Base-by-base conservation (phyloP, 2,797 vertebrate genomes). In the Gymnothorax javanicus region DNA sequence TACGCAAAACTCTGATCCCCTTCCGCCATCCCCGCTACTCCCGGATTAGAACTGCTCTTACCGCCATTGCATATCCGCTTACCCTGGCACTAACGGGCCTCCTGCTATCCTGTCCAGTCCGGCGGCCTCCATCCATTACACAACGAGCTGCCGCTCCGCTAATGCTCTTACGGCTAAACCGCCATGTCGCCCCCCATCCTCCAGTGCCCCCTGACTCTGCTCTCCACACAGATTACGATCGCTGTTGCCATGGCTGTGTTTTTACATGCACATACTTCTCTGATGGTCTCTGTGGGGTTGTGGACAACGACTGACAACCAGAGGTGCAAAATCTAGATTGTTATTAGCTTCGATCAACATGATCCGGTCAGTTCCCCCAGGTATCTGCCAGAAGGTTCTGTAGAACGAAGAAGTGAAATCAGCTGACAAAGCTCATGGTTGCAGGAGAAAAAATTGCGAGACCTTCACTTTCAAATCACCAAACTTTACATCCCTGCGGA, bases 141-240 rank as follows among this genome's bases (percentile, higher is more conserved):
- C 25, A 4, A 12, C 23, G 54, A 2, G 4, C 81, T 58, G 20
- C 11, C 81, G 9, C 54, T n/a, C 23, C 57, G 54, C n/a, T 54
- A 79, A 79, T 79, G 75, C 75, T 23, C 75, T 79, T 54, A 54
- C 75, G 4, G 50, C 75, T 79, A 79, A 79, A 79, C 75, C 75
- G 81, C 54, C 50, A 4, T 7, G 20, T 27, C 79, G 2, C 27
- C 43, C 71, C 13, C 71, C 43, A 7, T 7, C 71, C 43, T 33
- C 20, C 75, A 11, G 11, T 17, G 0, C n/a, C 57, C 54, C 6
- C 56, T 25, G 12, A 13, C 23, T 4, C 20, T 82, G 50, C 52
- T 6, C 9, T 43, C 9, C 81, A 12, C 56, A 25, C 81, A 12
- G 81, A 82, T 82, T 59, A 82, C 81, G 13, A 23, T 56, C 25